Evolutionary conservation across 2,888 invertebrate species (phyloP).

Genomic region (Tetramorium bicarinatum): DNA sequence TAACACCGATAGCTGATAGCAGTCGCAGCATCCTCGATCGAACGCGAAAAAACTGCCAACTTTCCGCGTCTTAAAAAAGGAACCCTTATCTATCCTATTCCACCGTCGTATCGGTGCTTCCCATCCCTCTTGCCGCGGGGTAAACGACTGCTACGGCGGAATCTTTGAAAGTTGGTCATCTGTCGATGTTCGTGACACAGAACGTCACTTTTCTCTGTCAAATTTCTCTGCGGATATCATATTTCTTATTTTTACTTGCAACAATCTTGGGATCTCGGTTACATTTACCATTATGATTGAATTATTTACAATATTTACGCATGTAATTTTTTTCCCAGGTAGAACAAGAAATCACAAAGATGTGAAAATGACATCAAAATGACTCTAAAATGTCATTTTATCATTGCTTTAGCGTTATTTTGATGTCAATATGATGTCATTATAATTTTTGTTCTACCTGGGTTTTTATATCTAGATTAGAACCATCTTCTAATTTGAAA

Average conservation of each 20-base stretch:
- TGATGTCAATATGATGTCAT: no score
- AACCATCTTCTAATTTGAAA: background rate
- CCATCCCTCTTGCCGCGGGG: background rate
- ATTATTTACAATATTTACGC: constrained; percentile 9
- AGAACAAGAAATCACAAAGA: no score
- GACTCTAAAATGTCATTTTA: no score
- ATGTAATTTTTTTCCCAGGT: no score
- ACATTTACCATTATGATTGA: background rate
- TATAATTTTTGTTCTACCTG: no score
- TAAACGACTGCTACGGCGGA: constrained; percentile 23
- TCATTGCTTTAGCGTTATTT: no score
- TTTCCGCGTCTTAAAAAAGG: constrained; percentile 16
- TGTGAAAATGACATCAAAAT: no score
- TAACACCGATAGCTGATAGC: constrained; percentile 60
- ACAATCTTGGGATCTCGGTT: background rate
- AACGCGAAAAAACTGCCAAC: constrained; percentile 28
- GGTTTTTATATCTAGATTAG: background rate
- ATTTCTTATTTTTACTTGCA: background rate
- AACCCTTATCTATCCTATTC: background rate
- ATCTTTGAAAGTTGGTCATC: constrained; percentile 28
- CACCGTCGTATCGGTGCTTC: background rate
- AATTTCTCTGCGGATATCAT: background rate
- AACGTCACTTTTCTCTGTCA: background rate
- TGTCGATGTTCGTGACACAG: background rate
- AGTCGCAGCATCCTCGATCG: constrained; percentile 24